Base-by-base conservation (phyloP, 2,113 vertebrate species). In the Gallinago undulata region DNA sequence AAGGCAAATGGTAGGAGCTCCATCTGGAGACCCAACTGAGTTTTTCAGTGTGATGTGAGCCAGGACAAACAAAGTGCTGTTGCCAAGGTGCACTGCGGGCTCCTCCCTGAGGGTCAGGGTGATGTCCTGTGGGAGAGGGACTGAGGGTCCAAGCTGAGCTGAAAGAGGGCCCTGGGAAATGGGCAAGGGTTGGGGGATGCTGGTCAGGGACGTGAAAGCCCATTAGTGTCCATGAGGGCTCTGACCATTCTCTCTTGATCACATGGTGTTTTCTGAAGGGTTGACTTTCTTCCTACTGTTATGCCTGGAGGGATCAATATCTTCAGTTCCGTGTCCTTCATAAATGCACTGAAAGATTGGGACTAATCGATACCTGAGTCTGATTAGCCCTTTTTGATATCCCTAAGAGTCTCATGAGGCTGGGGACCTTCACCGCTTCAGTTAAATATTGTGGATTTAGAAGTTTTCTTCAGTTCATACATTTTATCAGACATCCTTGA, bases 31-130 rank as follows among this genome's bases (percentile, higher is more conserved):
- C 24, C 10, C 13, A 21, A 1, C 25, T 25, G 43, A n/a, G 23
- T 9, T 23, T 37, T 50, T 50, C 56, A 45, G 31, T 0, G 1
- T 35, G 24, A 35, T 2, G 1, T 23, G 19, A 62, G 24, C 22
- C 0, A 0, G 55, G 25, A 37, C 27, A 70, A n/a, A 19, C 55
- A 37, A 57, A 74, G 9, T 55, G 17, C 7, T 13, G 8, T 30
- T 63, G 19, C 21, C n/a, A 69, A 12, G 28, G 14, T 55, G 62
- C 70, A 70, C 23, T 1, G 3, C 64, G 27, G 30, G 15, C 22
- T 22, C 16, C 21, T 76, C 31, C 41, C 31, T 51, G 11, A 37
- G 50, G 25, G 24, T 19, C 19, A 18, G 19, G 66, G 24, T 24
- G 66, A 13, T 37, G n/a, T 47, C 13, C 43, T 25, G 35, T 60